These are phyloP conservation scores for Hippocampus mohnikei DNA, from an alignment of 2,113 vertebrate species.

Conservation along the genomic window DNA sequence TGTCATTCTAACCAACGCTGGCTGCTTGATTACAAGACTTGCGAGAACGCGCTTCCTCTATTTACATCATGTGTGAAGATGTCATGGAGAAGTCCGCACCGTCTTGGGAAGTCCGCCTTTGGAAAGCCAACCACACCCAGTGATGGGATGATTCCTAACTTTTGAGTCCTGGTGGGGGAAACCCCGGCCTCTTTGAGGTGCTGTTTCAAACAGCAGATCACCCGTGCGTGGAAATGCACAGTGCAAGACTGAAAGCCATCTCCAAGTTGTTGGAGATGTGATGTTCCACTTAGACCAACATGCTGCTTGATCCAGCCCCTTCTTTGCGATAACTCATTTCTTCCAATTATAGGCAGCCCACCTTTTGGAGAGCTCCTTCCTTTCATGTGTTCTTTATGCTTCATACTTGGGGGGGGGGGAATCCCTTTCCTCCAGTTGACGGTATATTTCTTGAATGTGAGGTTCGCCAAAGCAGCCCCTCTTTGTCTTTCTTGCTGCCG, in stretches of 20 bases:
- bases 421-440: conserved; percentile 38
- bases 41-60: conserved; percentile 18
- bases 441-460: conserved; percentile 41
- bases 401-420: conserved; percentile 14
- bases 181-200: conserved; percentile 42
- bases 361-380: conserved; percentile 1
- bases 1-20: conserved; percentile 45
- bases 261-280: conserved; percentile 17
- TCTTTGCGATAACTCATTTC: conserved; percentile 9
- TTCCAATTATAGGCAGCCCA: conserved; percentile 8
- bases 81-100: conserved; percentile 48
- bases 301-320: background rate
- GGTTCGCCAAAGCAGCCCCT: conserved; percentile 19
- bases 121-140: conserved; percentile 11
- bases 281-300: conserved; percentile 30
- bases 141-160: conserved; percentile 11
- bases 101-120: conserved; percentile 24
- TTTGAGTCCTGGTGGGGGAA: background rate
- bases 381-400: conserved; percentile 38
- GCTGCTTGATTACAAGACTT: conserved; percentile 33
- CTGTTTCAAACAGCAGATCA: no score
- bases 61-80: conserved; percentile 28
- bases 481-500: conserved; percentile 32
- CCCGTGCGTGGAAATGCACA: background rate
- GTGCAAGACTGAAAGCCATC: conserved; percentile 25